phyloP scores from a whole-genome alignment of 2,113 vertebrate species.

The Cairina moschata region DNA sequence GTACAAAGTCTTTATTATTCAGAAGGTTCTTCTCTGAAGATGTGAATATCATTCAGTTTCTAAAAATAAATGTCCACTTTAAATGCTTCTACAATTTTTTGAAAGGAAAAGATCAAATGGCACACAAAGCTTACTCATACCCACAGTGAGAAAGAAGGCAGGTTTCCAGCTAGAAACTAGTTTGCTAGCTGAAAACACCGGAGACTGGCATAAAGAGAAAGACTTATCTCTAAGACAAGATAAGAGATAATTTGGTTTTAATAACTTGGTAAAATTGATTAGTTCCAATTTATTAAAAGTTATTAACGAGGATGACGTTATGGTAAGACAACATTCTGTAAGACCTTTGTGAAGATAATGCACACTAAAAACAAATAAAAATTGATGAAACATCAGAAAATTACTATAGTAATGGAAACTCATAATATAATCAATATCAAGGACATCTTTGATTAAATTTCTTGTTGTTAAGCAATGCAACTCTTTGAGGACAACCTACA shows the following conservation, averaged over 20 bases:
- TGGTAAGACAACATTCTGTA: not conserved
- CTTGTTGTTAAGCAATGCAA: not conserved
- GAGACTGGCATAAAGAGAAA: not conserved
- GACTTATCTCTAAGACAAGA: not conserved
- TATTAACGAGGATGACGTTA: not conserved
- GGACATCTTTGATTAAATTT: not conserved
- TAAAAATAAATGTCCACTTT: slow-evolving; percentile 13
- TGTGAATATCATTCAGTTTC: not conserved
- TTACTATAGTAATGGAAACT: not conserved
- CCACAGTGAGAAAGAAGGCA: not conserved
- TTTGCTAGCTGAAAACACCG: not conserved
- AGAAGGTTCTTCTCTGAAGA: not conserved
- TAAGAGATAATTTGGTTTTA: not conserved
- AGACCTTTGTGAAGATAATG: not conserved
- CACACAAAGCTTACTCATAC: not conserved
- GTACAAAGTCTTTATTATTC: not conserved
- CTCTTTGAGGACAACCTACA: not conserved
- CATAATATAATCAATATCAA: not conserved
- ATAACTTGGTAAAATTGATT: not conserved
- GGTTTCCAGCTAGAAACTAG: not conserved
- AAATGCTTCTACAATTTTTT: not conserved
- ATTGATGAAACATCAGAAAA: not conserved
- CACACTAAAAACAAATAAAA: not conserved
- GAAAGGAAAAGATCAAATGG: not conserved
- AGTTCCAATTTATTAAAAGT: not conserved